Conservation (phyloP, 2,113 vertebrate genomes). For the Odontophorus gujanensis region DNA sequence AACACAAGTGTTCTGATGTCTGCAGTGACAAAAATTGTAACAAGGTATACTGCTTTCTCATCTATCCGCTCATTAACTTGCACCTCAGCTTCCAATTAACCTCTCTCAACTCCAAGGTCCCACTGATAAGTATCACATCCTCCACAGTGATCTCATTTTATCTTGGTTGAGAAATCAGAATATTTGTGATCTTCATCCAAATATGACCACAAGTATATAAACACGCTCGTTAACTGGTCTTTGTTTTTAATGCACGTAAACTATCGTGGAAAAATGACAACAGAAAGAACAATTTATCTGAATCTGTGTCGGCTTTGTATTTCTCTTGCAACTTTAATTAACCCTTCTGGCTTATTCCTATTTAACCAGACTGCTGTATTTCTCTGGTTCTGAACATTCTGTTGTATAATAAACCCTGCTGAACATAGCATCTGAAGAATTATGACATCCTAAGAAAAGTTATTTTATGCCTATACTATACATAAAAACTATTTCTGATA, state of each 20-base stretch:
- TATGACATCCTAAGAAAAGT: conserved; percentile 60
- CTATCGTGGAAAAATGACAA: conserved; percentile 7
- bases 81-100: background rate
- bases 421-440: conserved; percentile 74
- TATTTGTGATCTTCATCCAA: background rate
- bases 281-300: conserved; percentile 16
- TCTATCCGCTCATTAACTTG: background rate
- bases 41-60: background rate
- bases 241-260: conserved; percentile 2
- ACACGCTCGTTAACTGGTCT: background rate
- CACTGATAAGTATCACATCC: conserved; percentile 27
- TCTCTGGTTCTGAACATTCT: conserved; percentile 72
- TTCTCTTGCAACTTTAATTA: conserved; percentile 53
- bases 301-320: conserved; percentile 38
- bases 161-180: conserved; percentile 27
- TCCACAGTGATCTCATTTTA: conserved; percentile 13
- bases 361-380: conserved; percentile 61
- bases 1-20: background rate
- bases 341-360: conserved; percentile 57
- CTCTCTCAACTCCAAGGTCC: background rate
- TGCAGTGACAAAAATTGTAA: background rate
- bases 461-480: conserved; percentile 2
- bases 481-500: conserved; percentile 14
- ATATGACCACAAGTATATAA: conserved; percentile 14
- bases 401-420: conserved; percentile 66